Base-by-base conservation (phyloP, 1,140 invertebrate species). In the Solenopsis fugax region DNA sequence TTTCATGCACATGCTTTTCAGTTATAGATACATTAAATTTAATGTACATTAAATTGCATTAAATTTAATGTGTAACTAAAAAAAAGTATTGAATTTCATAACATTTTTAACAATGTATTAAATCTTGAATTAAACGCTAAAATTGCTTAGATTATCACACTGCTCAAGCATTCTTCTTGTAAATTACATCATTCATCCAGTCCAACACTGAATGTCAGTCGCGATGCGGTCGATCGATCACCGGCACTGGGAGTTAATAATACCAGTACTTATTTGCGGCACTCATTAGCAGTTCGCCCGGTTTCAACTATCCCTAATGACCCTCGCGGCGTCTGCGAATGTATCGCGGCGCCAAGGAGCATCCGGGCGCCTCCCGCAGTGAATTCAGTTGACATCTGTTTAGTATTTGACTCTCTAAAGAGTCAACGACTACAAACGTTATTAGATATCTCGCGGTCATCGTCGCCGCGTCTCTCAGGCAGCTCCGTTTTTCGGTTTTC, bases 351-450 rank as follows among this genome's bases (percentile, higher is more conserved):
- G 87, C 75, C 88, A 78, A 78, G 56, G 12, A 67, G 69, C 60
- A 73, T 78, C 45, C 34, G 54, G 18, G 6, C 67, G 54, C 54
- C 76, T 58, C 54, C 37, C 21, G 37, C 18, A 71, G 45, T 71
- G 76, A 81, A 81, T 86, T 86, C 52, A 69, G 87, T 89, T 89
- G 87, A 89, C 87, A 86, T 89, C 87, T 86, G 88, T 85, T 89
- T 86, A 73, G 75, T 89, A 86, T 81, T 89, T 76, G 41, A 69
- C 87, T 48, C 37, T 77, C 13, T 9, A 64, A 65, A 69, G 84
- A 54, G 18, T 84, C 69, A 62, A 41, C 69, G 69, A 52, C 69
- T 87, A 78, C 60, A 87, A 89, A 88, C 75, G 75, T 48, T 41
- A 60, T 71, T 71, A 81, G 34, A 18, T 69, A 85, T 60, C 45